phyloP scores from a whole-genome alignment of 2,888 invertebrate genomes.

The Aphrophora alni region DNA sequence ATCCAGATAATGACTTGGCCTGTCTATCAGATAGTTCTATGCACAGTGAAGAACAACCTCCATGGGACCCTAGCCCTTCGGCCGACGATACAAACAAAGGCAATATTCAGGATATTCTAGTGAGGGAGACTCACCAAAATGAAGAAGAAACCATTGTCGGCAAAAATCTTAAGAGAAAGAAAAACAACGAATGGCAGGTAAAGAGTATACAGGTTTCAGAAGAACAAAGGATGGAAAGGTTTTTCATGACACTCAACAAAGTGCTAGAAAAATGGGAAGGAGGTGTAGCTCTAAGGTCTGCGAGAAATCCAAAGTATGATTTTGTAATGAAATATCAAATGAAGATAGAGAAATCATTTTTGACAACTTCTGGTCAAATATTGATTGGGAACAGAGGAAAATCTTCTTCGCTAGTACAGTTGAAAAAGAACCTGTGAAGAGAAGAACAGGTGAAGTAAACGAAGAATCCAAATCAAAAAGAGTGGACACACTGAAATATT shows the following conservation, averaged over 20 bases:
- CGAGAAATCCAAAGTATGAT: slow-evolving; percentile 23
- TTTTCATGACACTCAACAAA: slow-evolving; percentile 11
- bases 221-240: slow-evolving; percentile 20
- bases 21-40: slow-evolving; percentile 23
- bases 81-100: slow-evolving; percentile 13
- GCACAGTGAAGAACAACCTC: slow-evolving; percentile 20
- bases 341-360: slow-evolving; percentile 17
- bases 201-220: slow-evolving; percentile 19
- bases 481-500: slow-evolving; percentile 4
- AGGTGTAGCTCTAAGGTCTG: slow-evolving; percentile 18
- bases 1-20: slow-evolving; percentile 24
- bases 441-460: not conserved
- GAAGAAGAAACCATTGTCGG: slow-evolving; percentile 23
- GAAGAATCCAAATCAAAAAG: slow-evolving; percentile 12
- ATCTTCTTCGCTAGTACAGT: slow-evolving; percentile 17
- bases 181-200: slow-evolving; percentile 24
- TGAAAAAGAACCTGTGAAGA: slow-evolving; percentile 18
- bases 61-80: slow-evolving; percentile 14
- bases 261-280: slow-evolving; percentile 16
- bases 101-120: slow-evolving; percentile 20
- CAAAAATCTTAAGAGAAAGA: slow-evolving; percentile 19
- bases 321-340: slow-evolving; percentile 23
- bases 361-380: slow-evolving; percentile 15
- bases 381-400: slow-evolving; percentile 27
- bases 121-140: slow-evolving; percentile 10